These are phyloP conservation scores for Hipposideros larvatus DNA, from an alignment of 2,797 vertebrate genomes.

Conservation along the genomic window DNA sequence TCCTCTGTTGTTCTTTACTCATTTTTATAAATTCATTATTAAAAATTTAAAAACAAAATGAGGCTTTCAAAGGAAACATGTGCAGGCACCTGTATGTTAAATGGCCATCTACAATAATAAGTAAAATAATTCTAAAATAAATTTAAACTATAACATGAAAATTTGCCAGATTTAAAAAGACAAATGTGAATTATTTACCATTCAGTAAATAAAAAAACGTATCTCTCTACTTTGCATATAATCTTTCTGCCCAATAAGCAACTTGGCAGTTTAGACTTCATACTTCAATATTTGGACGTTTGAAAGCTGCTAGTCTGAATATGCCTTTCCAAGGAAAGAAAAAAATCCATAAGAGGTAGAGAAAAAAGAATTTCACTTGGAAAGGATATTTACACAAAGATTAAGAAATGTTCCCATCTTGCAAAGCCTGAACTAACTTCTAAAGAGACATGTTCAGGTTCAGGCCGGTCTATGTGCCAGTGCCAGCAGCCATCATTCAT, in stretches of 20 bases:
- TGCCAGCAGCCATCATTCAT: neutral
- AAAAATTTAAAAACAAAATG: neutral
- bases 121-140: constrained; percentile 40
- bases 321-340: neutral
- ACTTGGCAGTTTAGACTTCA: neutral
- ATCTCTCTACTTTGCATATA: neutral
- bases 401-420: constrained; percentile 26
- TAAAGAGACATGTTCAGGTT: neutral
- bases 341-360: neutral
- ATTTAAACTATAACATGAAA: neutral
- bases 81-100: neutral
- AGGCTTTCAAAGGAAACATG: neutral
- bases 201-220: neutral
- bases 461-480: neutral
- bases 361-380: constrained; percentile 33
- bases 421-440: neutral
- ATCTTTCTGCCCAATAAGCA: neutral
- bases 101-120: neutral
- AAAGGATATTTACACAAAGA: constrained; percentile 34
- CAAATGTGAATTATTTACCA: neutral
- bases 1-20: neutral
- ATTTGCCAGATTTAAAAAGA: neutral
- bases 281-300: neutral
- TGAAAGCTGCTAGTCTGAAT: neutral
- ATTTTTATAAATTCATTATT: neutral